Conservation (phyloP, 2,113 vertebrate genomes). For the Antechinus stuartii region DNA sequence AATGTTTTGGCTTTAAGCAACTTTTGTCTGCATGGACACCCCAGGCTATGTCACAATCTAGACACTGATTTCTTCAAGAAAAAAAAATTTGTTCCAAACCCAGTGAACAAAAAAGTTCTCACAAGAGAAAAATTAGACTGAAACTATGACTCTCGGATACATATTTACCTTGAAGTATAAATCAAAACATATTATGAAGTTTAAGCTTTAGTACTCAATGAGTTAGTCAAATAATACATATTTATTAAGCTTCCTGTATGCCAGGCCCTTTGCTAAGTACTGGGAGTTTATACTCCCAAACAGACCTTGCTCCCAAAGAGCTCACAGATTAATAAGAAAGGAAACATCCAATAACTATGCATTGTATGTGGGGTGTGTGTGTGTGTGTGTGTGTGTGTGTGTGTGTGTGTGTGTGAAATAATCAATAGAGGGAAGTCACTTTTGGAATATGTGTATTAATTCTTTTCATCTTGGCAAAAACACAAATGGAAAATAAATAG, state of each 20-base stretch:
- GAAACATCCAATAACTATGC: background rate
- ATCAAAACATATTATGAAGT: background rate
- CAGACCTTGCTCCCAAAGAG: background rate
- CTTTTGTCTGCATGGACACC: background rate
- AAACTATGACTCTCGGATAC: background rate
- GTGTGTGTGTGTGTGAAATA: background rate
- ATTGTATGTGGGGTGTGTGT: no score
- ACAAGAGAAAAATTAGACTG: background rate
- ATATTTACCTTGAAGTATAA: background rate
- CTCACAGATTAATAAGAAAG: background rate
- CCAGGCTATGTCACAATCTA: background rate
- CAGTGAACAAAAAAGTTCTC: background rate
- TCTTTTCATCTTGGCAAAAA: background rate
- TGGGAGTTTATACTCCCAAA: background rate
- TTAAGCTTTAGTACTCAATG: background rate
- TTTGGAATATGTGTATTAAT: background rate
- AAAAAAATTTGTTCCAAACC: background rate
- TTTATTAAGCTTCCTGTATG: background rate
- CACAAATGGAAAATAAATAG: no score
- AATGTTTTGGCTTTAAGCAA: background rate
- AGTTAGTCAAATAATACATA: background rate
- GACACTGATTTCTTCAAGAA: background rate
- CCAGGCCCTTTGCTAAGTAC: background rate
- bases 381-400: no score
- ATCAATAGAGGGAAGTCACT: background rate